These are phyloP conservation scores for cattle (Bos taurus) DNA, from an alignment of 2,113 vertebrate species.

Conservation along the genomic window ARS-UCD2.0 NC_037331.1:70173001-70173500, in stretches of 20 bases:
- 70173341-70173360: slow-evolving; percentile 70
- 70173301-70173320: slow-evolving; percentile 62
- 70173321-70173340: slow-evolving; percentile 64
- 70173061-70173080: neutral
- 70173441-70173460: slow-evolving; percentile 79
- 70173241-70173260: slow-evolving; percentile 50
- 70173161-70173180: slow-evolving; percentile 9
- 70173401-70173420: slow-evolving; percentile 54
- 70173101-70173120: neutral
- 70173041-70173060: neutral
- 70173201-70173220: slow-evolving; percentile 30
- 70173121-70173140: neutral
- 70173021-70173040: neutral
- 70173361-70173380: slow-evolving; percentile 79
- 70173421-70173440: slow-evolving; percentile 78
- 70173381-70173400: slow-evolving; percentile 63
- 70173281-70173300: slow-evolving; percentile 24
- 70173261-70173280: slow-evolving; percentile 61
- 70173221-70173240: slow-evolving; percentile 44
- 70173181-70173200: neutral
- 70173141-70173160: neutral
- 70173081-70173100: neutral
- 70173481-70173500: slow-evolving; percentile 79
- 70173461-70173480: slow-evolving; percentile 70
- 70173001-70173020: neutral